Evolutionary conservation across 2,888 invertebrate genomes (phyloP).

Genomic region (Ophioninae sp.): DNA sequence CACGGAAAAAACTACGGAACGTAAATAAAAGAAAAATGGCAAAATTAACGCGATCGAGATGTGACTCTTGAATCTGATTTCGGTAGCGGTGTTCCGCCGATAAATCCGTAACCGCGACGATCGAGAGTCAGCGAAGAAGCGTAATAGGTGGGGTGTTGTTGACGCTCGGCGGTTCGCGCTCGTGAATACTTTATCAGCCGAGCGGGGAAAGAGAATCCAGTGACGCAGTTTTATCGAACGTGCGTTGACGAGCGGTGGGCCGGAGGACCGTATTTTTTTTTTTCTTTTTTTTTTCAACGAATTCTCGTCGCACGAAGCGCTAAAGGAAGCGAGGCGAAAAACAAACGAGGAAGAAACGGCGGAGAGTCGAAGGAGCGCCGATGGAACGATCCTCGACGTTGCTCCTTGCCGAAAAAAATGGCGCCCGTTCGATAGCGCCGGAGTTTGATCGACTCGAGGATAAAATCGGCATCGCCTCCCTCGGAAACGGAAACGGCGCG

Average conservation of each 20-base stretch:
- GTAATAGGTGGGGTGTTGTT: background rate
- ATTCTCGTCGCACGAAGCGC: background rate
- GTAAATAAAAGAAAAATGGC: too few species aligned
- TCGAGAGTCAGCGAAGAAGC: background rate
- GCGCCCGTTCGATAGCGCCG: background rate
- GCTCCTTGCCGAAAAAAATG: conserved; percentile 9
- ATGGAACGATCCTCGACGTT: conserved; percentile 43
- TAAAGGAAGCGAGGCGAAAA: conserved; percentile 6
- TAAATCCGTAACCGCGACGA: background rate
- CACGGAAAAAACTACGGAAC: too few species aligned
- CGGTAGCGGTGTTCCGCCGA: too few species aligned
- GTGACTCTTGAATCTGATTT: too few species aligned
- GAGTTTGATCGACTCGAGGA: background rate
- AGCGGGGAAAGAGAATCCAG: background rate
- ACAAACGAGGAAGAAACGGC: too few species aligned
- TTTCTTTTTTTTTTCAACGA: too few species aligned
- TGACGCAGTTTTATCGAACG: conserved; percentile 6
- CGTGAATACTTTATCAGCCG: conserved; percentile 46
- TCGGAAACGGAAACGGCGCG: background rate
- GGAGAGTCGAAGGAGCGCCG: conserved; percentile 10
- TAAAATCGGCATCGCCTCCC: background rate
- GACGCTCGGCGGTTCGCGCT: conserved; percentile 29
- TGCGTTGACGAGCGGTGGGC: background rate
- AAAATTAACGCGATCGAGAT: too few species aligned
- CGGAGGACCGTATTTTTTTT: background rate